Evolutionary conservation across 2,113 vertebrate genomes (phyloP), one percentile per base, ranked within the genome.

Genomic region (Leucosticte australis): DNA sequence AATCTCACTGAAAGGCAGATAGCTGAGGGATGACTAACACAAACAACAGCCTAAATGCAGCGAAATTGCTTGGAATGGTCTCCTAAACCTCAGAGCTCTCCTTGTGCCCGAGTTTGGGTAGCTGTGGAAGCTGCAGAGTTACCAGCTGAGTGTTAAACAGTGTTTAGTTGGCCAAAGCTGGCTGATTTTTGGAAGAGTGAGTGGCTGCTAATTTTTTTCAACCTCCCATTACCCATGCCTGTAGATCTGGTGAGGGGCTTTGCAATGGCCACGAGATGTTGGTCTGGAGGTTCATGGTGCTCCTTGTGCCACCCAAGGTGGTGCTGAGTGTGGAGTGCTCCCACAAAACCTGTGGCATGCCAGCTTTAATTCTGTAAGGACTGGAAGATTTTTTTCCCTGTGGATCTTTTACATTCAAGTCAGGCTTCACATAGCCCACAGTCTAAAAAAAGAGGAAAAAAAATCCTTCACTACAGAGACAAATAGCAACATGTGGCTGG

Each of bases 401-500:
- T 77, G 63, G 26, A 94, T 94, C 76, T 93, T 92, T 96, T 95
- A 87, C 76, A 94, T 87, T 90, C 93, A 60, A 92, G 60, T 94
- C 94, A 95, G 87, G 79, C 86, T 95, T 82, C 63, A 53, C 79
- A 84, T 67, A 94, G 87, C 74, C 30, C 73, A 92, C 63, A 83
- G 53, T 62, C 33, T 68, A 47, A 67, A 57, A 63, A 83, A 35
- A 47, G 28, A 59, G 3, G 0, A 1, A 20, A 37, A 53, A 42
- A 55, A 94, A 52, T 44, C 68, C 23, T 85, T 80, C 83, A 74
- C 83, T 87, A 89, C 89, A 92, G 94, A 85, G 59, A 95, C 88
- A 97, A 95, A 94, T 93, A 95, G 93, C 95, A 96, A 96, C 96
- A 97, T 92, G 77, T 85, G 92, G 95, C 82, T 83, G 62, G 44